Conservation (phyloP, 2,113 vertebrate genomes). For the Ochotona princeps region DNA sequence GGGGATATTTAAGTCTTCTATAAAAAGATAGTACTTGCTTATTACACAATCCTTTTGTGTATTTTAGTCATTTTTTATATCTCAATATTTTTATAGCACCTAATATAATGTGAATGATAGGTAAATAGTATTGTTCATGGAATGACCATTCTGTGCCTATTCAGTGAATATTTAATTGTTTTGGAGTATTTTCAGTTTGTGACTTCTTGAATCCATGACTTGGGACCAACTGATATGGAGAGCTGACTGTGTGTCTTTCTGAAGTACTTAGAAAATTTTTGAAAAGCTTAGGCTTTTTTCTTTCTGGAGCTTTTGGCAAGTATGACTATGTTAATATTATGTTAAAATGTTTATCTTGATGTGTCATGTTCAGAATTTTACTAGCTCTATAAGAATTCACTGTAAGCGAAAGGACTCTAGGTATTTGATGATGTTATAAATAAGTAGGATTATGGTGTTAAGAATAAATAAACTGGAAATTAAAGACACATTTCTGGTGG, state of each 20-base stretch:
- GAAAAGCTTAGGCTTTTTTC: slow-evolving; percentile 14
- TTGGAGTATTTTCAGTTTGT: not conserved
- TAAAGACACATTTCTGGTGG: slow-evolving; percentile 46
- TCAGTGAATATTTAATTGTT: not conserved
- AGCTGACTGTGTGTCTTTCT: not conserved
- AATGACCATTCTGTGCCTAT: not conserved
- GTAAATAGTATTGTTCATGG: not conserved
- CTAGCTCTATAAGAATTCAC: slow-evolving; percentile 1
- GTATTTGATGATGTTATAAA: not conserved
- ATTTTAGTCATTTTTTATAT: not conserved
- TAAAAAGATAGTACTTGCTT: not conserved
- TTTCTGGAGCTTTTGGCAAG: slow-evolving; percentile 22
- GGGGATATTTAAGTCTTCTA: not conserved
- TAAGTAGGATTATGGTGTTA: not conserved
- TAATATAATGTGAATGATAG: not conserved
- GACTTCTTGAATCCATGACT: not conserved
- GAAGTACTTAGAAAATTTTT: not conserved
- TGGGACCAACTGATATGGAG: not conserved
- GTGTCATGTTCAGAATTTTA: slow-evolving; percentile 22
- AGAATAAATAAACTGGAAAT: not conserved
- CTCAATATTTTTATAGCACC: not conserved
- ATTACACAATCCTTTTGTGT: not conserved
- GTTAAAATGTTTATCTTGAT: slow-evolving; percentile 23
- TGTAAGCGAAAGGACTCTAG: slow-evolving; percentile 13
- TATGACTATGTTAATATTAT: not conserved